Evolutionary conservation across 2,888 invertebrate species (phyloP).

Genomic region (Diaprepes abbreviatus): DNA sequence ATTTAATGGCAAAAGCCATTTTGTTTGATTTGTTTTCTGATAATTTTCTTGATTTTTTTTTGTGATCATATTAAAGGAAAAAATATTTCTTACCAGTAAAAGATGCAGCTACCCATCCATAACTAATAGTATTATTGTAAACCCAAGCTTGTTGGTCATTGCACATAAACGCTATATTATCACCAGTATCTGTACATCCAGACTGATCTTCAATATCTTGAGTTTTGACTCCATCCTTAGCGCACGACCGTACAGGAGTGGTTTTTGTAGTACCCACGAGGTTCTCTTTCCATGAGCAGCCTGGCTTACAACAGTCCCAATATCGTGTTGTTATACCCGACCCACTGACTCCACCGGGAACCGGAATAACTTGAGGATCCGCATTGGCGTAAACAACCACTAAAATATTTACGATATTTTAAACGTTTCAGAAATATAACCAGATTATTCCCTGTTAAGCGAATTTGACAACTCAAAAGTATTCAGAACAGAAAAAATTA

Average conservation of each 20-base stretch:
- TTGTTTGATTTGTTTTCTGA: no score
- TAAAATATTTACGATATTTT: not conserved
- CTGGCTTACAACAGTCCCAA: conserved; percentile 52
- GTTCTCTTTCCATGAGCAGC: conserved; percentile 45
- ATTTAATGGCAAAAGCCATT: no score
- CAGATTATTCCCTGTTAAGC: not conserved
- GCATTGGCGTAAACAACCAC: not conserved
- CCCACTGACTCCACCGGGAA: conserved; percentile 44
- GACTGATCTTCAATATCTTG: conserved; percentile 40
- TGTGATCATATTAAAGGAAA: no score
- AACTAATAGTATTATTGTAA: conserved; percentile 41
- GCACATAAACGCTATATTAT: conserved; percentile 41
- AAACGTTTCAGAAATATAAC: not conserved
- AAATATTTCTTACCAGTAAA: conserved; percentile 18
- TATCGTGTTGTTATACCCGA: conserved; percentile 50
- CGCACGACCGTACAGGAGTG: conserved; percentile 39
- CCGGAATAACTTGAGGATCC: conserved; percentile 35
- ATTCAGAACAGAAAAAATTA: no score
- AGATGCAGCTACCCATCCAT: conserved; percentile 46
- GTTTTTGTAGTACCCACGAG: conserved; percentile 31
- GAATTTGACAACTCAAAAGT: not conserved
- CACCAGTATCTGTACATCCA: conserved; percentile 30
- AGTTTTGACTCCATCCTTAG: conserved; percentile 40
- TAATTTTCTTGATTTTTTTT: no score
- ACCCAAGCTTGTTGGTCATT: conserved; percentile 42